These are phyloP conservation scores for Pardosa pseudoannulata DNA, from an alignment of 2,888 invertebrate genomes.

Conservation along the genomic window DNA sequence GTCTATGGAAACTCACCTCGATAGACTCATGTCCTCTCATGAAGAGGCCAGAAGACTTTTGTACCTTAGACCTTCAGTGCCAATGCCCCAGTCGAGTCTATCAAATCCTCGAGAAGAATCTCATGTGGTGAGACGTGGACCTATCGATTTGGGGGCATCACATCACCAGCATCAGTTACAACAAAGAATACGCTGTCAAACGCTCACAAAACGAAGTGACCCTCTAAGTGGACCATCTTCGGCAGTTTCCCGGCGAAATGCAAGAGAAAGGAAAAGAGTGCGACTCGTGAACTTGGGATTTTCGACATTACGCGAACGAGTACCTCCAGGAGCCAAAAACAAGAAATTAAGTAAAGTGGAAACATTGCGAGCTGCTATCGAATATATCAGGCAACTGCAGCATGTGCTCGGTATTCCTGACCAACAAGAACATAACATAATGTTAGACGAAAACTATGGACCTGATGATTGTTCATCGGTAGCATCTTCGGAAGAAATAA, in stretches of 20 bases:
- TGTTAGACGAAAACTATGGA: constrained; percentile 31
- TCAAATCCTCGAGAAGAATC: neutral
- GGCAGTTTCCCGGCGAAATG: constrained; percentile 93
- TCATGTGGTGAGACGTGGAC: neutral
- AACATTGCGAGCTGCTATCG: constrained; percentile 90
- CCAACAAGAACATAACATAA: neutral
- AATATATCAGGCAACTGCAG: constrained; percentile 91
- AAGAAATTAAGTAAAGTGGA: constrained; percentile 80
- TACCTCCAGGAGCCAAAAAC: constrained; percentile 80
- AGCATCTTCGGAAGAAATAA: constrained; percentile 33
- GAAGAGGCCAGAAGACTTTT: constrained; percentile 41
- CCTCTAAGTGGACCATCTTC: constrained; percentile 76
- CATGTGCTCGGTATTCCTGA: constrained; percentile 81
- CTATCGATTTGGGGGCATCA: neutral
- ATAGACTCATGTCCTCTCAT: constrained; percentile 15
- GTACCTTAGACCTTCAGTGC: constrained; percentile 11
- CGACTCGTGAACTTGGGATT: constrained; percentile 87
- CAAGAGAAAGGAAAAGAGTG: constrained; percentile 94
- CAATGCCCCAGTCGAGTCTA: neutral
- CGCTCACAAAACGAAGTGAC: neutral
- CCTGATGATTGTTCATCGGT: constrained; percentile 53
- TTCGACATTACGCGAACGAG: constrained; percentile 90
- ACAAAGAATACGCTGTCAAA: neutral
- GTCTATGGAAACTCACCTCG: constrained; percentile 26
- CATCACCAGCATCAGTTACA: constrained; percentile 12